These are phyloP conservation scores for Rhipidura dahli DNA, from an alignment of 2,113 vertebrate genomes.

Conservation along the genomic window DNA sequence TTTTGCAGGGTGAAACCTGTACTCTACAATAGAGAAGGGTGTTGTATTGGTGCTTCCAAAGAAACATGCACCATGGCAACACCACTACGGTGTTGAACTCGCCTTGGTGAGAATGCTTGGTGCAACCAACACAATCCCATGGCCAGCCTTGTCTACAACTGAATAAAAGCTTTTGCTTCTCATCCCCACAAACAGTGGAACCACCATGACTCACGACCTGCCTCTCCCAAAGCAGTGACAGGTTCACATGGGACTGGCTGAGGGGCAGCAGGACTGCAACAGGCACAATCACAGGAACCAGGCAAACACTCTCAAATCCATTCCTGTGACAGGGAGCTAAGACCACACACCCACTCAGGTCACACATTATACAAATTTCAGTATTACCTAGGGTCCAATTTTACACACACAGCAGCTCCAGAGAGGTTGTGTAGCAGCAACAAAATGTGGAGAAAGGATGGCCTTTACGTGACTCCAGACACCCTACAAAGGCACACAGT, in stretches of 20 bases:
- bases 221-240: background rate
- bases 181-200: background rate
- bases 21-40: background rate
- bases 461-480: background rate
- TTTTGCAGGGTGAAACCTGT: background rate
- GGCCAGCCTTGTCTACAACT: background rate
- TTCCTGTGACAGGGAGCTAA: background rate
- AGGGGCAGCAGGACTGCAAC: background rate
- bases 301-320: background rate
- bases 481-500: background rate
- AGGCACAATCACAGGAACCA: background rate
- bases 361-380: background rate
- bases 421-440: background rate
- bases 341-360: background rate
- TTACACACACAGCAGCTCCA: background rate
- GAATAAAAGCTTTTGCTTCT: background rate
- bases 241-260: background rate
- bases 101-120: background rate
- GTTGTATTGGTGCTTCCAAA: background rate
- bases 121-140: background rate
- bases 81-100: rapidly evolving
- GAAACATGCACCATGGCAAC: background rate
- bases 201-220: background rate
- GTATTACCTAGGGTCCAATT: background rate
- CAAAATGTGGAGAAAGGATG: background rate